Percentiles rank a stretch among this genome's conserved stretches.
Evolutionary conservation across 2,113 vertebrate species (phyloP).

Genomic region (Muntiacus muntjak): DNA sequence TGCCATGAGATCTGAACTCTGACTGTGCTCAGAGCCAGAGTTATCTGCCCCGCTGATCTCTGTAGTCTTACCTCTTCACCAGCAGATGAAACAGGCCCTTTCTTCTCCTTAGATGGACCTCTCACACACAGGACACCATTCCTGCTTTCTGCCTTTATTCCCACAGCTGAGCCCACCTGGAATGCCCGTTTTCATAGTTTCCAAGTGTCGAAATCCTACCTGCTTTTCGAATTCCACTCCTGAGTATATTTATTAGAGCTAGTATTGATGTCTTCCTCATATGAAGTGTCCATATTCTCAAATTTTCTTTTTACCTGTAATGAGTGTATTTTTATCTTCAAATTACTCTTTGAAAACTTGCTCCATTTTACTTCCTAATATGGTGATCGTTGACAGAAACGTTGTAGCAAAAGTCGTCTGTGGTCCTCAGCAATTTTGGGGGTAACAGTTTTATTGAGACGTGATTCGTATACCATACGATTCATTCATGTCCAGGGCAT

Average conservation of each 20-base stretch:
- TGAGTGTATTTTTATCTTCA: not conserved
- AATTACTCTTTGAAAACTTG: not conserved
- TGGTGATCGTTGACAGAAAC: not conserved
- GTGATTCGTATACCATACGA: not conserved
- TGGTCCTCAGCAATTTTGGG: not conserved
- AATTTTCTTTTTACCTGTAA: not conserved
- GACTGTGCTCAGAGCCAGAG: not conserved
- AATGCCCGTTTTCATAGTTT: not conserved
- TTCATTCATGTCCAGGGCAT: not conserved
- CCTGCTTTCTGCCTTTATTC: not conserved
- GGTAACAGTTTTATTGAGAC: not conserved
- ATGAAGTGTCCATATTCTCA: not conserved
- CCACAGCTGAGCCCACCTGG: too few species aligned
- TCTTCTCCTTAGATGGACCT: not conserved
- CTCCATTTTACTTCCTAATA: not conserved
- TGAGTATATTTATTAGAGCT: not conserved
- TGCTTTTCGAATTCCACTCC: not conserved
- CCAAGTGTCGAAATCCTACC: not conserved
- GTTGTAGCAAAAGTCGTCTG: not conserved
- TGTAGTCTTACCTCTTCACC: not conserved
- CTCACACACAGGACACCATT: fast-evolving
- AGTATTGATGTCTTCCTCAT: not conserved
- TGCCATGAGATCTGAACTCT: not conserved
- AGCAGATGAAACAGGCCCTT: not conserved
- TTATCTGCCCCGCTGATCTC: not conserved